Conservation (phyloP, 2,888 invertebrate genomes). For the Noctuana brunneofusca region DNA sequence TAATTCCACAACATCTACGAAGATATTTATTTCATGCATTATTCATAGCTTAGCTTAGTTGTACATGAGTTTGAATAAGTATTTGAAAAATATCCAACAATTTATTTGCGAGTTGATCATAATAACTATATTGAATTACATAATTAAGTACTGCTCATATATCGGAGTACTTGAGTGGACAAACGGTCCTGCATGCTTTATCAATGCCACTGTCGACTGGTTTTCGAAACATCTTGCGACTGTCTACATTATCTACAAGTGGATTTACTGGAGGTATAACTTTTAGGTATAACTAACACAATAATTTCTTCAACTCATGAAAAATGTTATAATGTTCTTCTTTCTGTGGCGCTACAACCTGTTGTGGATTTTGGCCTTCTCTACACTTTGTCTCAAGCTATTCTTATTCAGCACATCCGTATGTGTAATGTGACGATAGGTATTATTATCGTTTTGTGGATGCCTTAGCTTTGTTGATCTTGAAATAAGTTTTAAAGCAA, state of each 20-base stretch:
- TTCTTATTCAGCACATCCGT: too few relatives aligned
- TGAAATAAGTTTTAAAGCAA: too few relatives aligned
- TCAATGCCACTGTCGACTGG: slow-evolving; percentile 49
- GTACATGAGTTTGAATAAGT: background rate
- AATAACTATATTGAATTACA: slow-evolving; percentile 35
- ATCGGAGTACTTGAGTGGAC: slow-evolving; percentile 40
- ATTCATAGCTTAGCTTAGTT: slow-evolving; percentile 3
- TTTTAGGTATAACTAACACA: too few relatives aligned
- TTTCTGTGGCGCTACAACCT: too few relatives aligned
- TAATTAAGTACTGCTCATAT: slow-evolving; percentile 40
- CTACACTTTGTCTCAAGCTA: too few relatives aligned
- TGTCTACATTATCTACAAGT: slow-evolving; percentile 26
- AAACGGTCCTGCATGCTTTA: slow-evolving; percentile 41
- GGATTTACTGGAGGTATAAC: slow-evolving; percentile 29
- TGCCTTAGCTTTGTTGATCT: too few relatives aligned
- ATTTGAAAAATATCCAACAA: slow-evolving; percentile 25
- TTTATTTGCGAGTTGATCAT: slow-evolving; percentile 24
- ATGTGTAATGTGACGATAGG: too few relatives aligned
- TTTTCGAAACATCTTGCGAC: slow-evolving; percentile 57
- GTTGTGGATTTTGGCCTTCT: too few relatives aligned
- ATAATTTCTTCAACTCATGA: too few relatives aligned
- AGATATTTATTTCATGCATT: slow-evolving; percentile 10
- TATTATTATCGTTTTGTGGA: too few relatives aligned
- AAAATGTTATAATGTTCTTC: too few relatives aligned
- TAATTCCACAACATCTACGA: slow-evolving; percentile 4